A percentile compares a stretch with the other conserved stretches of the same genome.
These are phyloP conservation scores for Slavum lentiscoides DNA, from an alignment of 2,888 invertebrate genomes.

Conservation along the genomic window DNA sequence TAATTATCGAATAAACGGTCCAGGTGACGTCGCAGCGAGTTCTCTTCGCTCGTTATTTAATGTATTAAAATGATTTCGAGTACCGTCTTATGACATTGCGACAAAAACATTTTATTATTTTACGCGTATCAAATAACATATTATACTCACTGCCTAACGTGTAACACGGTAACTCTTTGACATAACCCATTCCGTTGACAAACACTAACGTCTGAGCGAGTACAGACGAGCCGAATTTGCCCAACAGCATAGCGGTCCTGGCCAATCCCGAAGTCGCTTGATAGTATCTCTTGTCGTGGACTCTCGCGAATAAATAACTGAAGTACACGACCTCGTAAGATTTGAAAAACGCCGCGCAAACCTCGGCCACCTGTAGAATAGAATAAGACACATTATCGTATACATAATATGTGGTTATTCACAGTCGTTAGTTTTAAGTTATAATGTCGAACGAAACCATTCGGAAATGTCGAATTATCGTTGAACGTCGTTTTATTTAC, in stretches of 20 bases:
- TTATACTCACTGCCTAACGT: constrained; percentile 36
- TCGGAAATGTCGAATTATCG: too few relatives aligned
- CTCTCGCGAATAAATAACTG: constrained; percentile 92
- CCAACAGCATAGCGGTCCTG: constrained; percentile 78
- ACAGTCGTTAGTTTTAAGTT: neutral
- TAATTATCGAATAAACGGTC: too few relatives aligned
- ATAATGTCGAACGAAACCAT: neutral
- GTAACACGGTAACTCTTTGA: constrained; percentile 26
- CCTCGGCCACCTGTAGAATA: constrained; percentile 5
- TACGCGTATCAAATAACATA: neutral
- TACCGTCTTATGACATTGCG: too few relatives aligned
- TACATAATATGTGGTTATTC: neutral
- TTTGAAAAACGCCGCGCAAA: constrained; percentile 18
- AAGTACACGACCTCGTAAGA: constrained; percentile 78
- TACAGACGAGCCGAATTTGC: constrained; percentile 75
- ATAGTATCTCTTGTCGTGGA: constrained; percentile 66
- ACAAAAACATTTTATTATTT: too few relatives aligned
- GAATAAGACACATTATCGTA: neutral
- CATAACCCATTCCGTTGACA: neutral
- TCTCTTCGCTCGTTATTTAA: too few relatives aligned
- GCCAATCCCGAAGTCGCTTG: constrained; percentile 84
- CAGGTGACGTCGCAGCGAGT: too few relatives aligned
- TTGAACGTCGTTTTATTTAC: too few relatives aligned
- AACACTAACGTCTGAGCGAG: constrained; percentile 66
- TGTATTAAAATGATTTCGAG: too few relatives aligned